Percentiles rank a stretch among this genome's conserved stretches.
phyloP scores from a whole-genome alignment of 2,888 invertebrate genomes.

The Euzophera pinguis region DNA sequence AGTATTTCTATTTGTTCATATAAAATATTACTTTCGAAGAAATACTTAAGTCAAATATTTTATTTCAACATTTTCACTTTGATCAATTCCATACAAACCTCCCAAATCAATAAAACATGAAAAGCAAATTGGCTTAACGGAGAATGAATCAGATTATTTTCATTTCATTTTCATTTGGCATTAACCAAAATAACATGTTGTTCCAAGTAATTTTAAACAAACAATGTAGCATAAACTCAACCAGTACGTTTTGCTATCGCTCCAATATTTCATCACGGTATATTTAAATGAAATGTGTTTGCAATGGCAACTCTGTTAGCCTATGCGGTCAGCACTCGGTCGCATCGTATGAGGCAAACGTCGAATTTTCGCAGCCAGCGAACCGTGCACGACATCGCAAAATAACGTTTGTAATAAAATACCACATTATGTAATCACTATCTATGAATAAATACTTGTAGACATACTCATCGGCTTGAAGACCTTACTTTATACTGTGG shows the following conservation, averaged over 20 bases:
- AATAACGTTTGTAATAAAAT: neutral
- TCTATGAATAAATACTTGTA: neutral
- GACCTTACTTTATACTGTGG: too few relatives aligned
- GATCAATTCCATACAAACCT: too few relatives aligned
- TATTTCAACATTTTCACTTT: too few relatives aligned
- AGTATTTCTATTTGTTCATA: too few relatives aligned
- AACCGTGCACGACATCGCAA: conserved; percentile 43
- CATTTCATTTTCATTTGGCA: neutral
- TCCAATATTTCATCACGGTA: conserved; percentile 4
- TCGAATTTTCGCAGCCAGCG: conserved; percentile 69
- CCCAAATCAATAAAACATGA: too few relatives aligned
- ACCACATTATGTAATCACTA: neutral
- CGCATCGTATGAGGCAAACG: conserved; percentile 40
- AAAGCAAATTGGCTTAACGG: too few relatives aligned
- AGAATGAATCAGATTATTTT: too few relatives aligned
- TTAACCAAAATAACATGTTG: neutral
- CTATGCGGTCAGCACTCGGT: conserved; percentile 28
- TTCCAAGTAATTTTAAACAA: neutral
- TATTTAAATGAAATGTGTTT: conserved; percentile 2
- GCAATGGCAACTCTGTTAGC: conserved; percentile 25
- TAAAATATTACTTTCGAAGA: too few relatives aligned
- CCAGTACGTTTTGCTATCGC: neutral
- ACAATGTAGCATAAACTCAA: neutral
- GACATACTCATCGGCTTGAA: too few relatives aligned
- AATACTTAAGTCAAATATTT: too few relatives aligned